phyloP scores from a whole-genome alignment of 1,140 invertebrate species.

The Wasmannia auropunctata region DNA sequence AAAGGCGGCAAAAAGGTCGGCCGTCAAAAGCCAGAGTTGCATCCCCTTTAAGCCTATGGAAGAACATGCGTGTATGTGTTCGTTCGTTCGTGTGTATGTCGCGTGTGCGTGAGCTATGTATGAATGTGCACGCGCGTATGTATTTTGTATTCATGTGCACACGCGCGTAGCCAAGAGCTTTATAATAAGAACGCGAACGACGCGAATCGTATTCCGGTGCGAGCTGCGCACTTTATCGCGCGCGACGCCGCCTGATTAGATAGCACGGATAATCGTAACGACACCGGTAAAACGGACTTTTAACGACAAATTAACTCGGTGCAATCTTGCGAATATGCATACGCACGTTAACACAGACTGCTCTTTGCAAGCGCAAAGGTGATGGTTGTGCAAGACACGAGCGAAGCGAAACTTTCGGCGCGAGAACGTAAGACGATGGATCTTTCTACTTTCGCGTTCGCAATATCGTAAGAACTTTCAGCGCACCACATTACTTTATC shows the following conservation, averaged over 20 bases:
- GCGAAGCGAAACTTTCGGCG: neutral
- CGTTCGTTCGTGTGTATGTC: too few relatives aligned
- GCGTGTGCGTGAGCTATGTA: neutral
- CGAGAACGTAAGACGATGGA: neutral
- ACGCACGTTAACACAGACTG: neutral
- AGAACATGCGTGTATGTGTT: neutral
- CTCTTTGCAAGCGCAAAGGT: neutral
- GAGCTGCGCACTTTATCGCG: slow-evolving; percentile 53
- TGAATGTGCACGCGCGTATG: neutral
- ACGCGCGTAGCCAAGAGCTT: slow-evolving; percentile 7
- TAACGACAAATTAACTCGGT: slow-evolving; percentile 38
- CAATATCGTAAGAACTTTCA: neutral
- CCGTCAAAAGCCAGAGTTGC: slow-evolving; percentile 59
- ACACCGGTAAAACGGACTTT: slow-evolving; percentile 24
- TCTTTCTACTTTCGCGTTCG: neutral
- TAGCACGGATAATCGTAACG: slow-evolving; percentile 36
- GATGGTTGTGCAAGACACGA: neutral
- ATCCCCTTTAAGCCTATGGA: slow-evolving; percentile 67
- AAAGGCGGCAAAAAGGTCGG: slow-evolving; percentile 55
- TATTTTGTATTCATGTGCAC: neutral
- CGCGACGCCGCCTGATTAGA: slow-evolving; percentile 39
- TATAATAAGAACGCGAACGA: slow-evolving; percentile 61
- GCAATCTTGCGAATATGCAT: neutral
- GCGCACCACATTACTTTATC: neutral
- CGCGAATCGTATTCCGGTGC: slow-evolving; percentile 53